These are phyloP conservation scores for Agrotis segetum DNA, from an alignment of 2,888 invertebrate species.

Conservation along the genomic window DNA sequence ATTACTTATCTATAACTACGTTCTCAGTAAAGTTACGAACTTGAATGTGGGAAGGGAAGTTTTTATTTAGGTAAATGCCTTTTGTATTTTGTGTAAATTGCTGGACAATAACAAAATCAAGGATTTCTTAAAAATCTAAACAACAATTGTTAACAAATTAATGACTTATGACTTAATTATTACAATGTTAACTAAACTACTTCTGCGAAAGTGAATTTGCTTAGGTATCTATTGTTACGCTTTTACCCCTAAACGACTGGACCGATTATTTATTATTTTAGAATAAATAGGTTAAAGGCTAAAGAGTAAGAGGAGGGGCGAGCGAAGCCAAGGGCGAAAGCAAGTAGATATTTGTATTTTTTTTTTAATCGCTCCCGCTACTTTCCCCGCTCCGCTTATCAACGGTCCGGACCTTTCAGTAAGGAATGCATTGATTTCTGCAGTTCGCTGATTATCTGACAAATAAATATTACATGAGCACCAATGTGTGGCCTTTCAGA, in stretches of 20 bases:
- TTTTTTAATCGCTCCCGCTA: slow-evolving; percentile 1
- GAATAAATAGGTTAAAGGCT: too few relatives aligned
- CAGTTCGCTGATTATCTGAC: slow-evolving; percentile 68
- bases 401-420: slow-evolving; percentile 37
- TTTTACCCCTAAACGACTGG: too few relatives aligned
- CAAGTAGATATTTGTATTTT: too few relatives aligned
- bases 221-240: too few relatives aligned
- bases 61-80: not conserved
- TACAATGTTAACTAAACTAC: too few relatives aligned
- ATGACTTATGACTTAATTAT: too few relatives aligned
- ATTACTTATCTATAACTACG: not conserved
- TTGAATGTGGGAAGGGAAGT: too few relatives aligned
- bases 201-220: too few relatives aligned
- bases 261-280: too few relatives aligned
- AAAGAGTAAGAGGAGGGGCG: too few relatives aligned
- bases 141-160: too few relatives aligned
- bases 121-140: not conserved
- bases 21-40: not conserved
- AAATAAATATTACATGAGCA: slow-evolving; percentile 81
- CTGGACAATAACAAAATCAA: not conserved
- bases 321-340: too few relatives aligned
- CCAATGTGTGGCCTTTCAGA: slow-evolving; percentile 33
- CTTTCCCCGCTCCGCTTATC: slow-evolving; percentile 32
- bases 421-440: slow-evolving; percentile 77
- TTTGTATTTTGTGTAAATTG: not conserved